A percentile compares a stretch with the other conserved stretches of the same genome.
phyloP scores from a whole-genome alignment of 2,113 vertebrate genomes.

The Dicentrarchus labrax region DNA sequence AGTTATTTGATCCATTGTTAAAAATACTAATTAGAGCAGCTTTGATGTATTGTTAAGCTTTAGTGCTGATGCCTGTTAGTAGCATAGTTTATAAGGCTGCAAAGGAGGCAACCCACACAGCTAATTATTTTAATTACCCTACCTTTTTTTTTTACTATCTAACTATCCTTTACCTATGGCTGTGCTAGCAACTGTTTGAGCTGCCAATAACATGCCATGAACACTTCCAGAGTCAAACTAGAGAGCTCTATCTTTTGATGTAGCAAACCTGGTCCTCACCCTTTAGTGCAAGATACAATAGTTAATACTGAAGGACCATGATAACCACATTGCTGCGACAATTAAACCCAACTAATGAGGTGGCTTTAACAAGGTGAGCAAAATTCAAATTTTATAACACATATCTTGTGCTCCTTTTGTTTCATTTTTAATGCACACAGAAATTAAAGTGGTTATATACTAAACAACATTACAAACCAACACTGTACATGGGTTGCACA shows the following conservation, averaged over 20 bases:
- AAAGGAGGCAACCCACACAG: slow-evolving; percentile 1
- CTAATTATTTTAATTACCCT: slow-evolving; percentile 56
- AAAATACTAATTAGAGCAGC: background rate
- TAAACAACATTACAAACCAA: background rate
- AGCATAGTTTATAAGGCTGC: background rate
- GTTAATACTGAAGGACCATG: background rate
- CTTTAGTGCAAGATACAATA: background rate
- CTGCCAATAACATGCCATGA: background rate
- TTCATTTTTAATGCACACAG: background rate
- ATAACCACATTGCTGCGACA: background rate
- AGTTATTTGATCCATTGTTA: background rate
- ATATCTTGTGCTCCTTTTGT: background rate
- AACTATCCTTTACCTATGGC: slow-evolving; percentile 1
- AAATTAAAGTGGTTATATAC: background rate
- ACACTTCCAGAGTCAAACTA: background rate
- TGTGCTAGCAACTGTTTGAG: slow-evolving; percentile 32
- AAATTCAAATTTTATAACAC: background rate
- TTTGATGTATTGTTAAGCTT: background rate
- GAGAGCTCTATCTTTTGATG: background rate
- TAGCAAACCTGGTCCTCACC: background rate
- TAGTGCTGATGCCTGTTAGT: background rate
- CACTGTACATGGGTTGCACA: background rate
- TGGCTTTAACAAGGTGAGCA: background rate
- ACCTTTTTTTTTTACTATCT: slow-evolving; percentile 11
- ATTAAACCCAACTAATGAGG: background rate